Percentiles rank a stretch among this genome's conserved stretches.
These are phyloP conservation scores for Orthonevra nobilis DNA, from an alignment of 2,888 invertebrate species.

Conservation along the genomic window DNA sequence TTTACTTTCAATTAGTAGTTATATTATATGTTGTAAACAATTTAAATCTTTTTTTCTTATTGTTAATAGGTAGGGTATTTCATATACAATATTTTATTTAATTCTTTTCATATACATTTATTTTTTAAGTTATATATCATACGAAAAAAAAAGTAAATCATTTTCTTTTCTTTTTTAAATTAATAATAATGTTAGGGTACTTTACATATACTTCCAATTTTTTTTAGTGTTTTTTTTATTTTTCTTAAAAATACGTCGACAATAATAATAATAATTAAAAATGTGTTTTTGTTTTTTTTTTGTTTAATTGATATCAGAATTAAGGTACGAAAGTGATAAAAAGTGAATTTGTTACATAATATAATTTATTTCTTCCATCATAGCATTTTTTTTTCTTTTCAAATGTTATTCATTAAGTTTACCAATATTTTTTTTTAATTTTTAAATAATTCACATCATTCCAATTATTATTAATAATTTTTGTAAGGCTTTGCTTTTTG, in stretches of 20 bases:
- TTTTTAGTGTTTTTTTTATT: slow-evolving; percentile 1
- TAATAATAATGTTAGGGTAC: slow-evolving; percentile 50
- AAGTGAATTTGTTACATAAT: slow-evolving; percentile 58
- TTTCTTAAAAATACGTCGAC: slow-evolving; percentile 43
- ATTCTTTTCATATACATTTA: slow-evolving; percentile 1
- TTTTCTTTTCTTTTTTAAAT: slow-evolving; percentile 19
- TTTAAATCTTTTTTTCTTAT: slow-evolving; percentile 22
- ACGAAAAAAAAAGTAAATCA: slow-evolving; percentile 17
- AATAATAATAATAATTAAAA: slow-evolving; percentile 38
- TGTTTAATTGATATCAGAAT: slow-evolving; percentile 53
- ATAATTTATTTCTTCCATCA: slow-evolving; percentile 8
- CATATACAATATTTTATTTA: slow-evolving; percentile 31
- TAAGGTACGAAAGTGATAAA: slow-evolving; percentile 70
- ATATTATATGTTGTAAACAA: slow-evolving; percentile 6
- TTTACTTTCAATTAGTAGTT: slow-evolving; percentile 1
- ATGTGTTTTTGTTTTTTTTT: slow-evolving; percentile 19
- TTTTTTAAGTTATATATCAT: neutral
- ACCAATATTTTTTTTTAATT: slow-evolving; percentile 4
- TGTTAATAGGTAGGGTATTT: slow-evolving; percentile 58
- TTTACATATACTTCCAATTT: slow-evolving; percentile 52
- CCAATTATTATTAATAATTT: slow-evolving; percentile 17
- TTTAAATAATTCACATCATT: slow-evolving; percentile 32
- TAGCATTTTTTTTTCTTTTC: neutral
- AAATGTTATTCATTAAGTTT: slow-evolving; percentile 31
- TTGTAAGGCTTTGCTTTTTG: slow-evolving; percentile 15